Conservation (phyloP, 1,140 invertebrate genomes). For the Xylocopa sonorina region DNA sequence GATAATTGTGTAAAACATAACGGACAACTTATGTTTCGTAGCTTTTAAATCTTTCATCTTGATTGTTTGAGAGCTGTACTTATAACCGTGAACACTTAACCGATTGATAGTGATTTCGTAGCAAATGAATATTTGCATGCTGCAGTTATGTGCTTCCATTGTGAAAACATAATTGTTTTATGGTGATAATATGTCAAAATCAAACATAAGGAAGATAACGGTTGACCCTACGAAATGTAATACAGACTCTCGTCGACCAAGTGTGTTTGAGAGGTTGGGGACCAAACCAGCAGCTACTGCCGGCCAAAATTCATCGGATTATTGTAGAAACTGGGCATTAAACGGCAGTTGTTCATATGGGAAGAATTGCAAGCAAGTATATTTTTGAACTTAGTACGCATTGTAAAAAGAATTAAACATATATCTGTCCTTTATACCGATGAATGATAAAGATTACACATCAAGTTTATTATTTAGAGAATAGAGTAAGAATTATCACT, state of each 20-base stretch:
- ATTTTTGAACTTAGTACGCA: conserved; percentile 3
- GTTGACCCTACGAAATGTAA: conserved; percentile 88
- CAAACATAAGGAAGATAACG: conserved; percentile 89
- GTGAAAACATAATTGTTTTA: conserved; percentile 79
- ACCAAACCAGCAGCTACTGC: conserved; percentile 85
- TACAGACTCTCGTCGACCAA: conserved; percentile 85
- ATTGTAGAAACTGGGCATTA: conserved; percentile 89
- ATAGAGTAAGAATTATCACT: conserved; percentile 21
- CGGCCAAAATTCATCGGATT: conserved; percentile 81
- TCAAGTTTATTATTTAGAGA: neutral
- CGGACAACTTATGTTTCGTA: neutral
- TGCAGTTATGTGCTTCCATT: conserved; percentile 81
- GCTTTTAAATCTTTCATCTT: neutral
- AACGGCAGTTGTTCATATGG: conserved; percentile 89
- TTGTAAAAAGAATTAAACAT: neutral
- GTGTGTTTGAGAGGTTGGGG: conserved; percentile 90
- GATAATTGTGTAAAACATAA: conserved; percentile 7
- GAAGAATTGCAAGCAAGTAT: conserved; percentile 86
- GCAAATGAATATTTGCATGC: conserved; percentile 68
- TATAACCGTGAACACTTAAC: neutral
- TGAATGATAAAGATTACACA: neutral
- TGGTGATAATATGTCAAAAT: conserved; percentile 88
- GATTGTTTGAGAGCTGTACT: neutral
- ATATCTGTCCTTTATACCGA: too few relatives aligned
- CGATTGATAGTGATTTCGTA: conserved; percentile 44